A percentile compares a stretch with the other conserved stretches of the same genome.
Evolutionary conservation across 2,113 vertebrate species (phyloP).

Genomic region (Alosa alosa): DNA sequence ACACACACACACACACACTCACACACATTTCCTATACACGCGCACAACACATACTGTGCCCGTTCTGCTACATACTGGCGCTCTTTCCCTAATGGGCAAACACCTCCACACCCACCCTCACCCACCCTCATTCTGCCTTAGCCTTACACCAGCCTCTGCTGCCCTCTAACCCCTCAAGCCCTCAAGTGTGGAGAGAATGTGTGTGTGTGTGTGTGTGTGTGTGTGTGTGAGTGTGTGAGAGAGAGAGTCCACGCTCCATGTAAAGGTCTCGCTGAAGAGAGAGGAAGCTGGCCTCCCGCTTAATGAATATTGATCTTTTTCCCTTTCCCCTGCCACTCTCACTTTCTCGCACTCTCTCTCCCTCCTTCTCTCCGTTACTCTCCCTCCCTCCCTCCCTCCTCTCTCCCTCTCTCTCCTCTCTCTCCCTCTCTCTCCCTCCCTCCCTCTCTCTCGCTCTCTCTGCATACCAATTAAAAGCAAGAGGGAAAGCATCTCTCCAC

Average conservation of each 20-base stretch:
- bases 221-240: slow-evolving; percentile 62
- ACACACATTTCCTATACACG: slow-evolving; percentile 15
- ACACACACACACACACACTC: slow-evolving; percentile 32
- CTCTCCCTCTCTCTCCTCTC: slow-evolving; percentile 20
- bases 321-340: slow-evolving; percentile 38
- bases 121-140: background rate
- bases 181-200: no score
- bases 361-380: background rate
- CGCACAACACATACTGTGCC: slow-evolving; percentile 33
- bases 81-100: background rate
- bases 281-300: slow-evolving; percentile 48
- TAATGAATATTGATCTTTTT: slow-evolving; percentile 64
- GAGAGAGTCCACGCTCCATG: slow-evolving; percentile 69
- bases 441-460: slow-evolving; percentile 27
- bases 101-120: background rate
- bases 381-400: background rate
- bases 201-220: slow-evolving; percentile 51
- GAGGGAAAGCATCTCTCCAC: slow-evolving; percentile 25
- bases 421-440: background rate
- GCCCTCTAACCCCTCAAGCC: background rate
- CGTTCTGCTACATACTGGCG: slow-evolving; percentile 23
- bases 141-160: background rate
- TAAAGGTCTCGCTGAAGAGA: slow-evolving; percentile 79
- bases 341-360: slow-evolving; percentile 16
- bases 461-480: slow-evolving; percentile 65